Percentiles rank a stretch among this genome's conserved stretches.
These are phyloP conservation scores for Tenthredo mesomela DNA, from an alignment of 2,888 invertebrate species.

Conservation along the genomic window DNA sequence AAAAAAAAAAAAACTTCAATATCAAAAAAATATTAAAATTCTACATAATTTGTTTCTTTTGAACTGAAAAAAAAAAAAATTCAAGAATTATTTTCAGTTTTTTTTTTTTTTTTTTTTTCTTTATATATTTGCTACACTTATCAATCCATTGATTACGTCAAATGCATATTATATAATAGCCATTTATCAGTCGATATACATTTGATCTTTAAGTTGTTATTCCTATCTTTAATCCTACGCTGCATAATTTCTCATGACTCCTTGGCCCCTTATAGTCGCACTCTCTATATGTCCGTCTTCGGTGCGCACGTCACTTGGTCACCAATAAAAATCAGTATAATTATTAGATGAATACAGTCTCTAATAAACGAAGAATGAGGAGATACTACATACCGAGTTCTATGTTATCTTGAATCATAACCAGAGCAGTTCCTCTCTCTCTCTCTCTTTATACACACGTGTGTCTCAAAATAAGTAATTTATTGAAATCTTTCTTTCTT, in stretches of 20 bases:
- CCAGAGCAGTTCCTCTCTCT: not conserved
- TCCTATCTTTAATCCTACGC: not conserved
- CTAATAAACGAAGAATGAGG: slow-evolving; percentile 27
- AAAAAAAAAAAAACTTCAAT: not conserved
- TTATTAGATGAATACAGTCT: slow-evolving; percentile 12
- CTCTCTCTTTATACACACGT: not conserved
- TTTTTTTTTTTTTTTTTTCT: not conserved
- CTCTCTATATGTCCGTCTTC: not conserved
- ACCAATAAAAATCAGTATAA: slow-evolving; percentile 14
- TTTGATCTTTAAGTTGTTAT: slow-evolving; percentile 19
- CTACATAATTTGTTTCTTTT: not conserved
- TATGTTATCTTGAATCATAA: slow-evolving; percentile 8
- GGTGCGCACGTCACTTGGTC: slow-evolving; percentile 21
- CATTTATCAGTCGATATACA: slow-evolving; percentile 1
- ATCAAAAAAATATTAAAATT: not conserved
- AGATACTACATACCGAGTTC: not conserved
- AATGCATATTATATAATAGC: not conserved
- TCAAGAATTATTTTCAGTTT: not conserved
- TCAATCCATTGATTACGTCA: not conserved
- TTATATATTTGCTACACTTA: not conserved
- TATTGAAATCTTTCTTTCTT: not conserved
- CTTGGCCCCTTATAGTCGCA: not conserved
- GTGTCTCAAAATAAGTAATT: not conserved
- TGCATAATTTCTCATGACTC: slow-evolving; percentile 14
- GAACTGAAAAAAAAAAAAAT: not conserved